Percentiles rank a stretch among this genome's conserved stretches.
These are phyloP conservation scores for Odocoileus hemionus DNA, from an alignment of 2,113 vertebrate species.

Conservation along the genomic window DNA sequence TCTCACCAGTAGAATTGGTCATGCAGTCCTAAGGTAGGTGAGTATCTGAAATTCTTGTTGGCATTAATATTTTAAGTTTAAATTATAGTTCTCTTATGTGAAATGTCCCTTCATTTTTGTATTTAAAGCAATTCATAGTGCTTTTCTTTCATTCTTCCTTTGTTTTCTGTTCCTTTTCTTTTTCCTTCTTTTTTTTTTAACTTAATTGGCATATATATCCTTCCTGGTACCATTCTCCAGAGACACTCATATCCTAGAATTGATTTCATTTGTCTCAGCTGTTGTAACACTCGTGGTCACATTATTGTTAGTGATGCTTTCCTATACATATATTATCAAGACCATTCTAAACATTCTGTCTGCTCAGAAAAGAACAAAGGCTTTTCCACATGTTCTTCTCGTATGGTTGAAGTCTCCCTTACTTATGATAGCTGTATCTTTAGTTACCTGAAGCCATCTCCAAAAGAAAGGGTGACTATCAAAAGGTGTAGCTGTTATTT, in stretches of 20 bases:
- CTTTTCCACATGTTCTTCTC: not conserved
- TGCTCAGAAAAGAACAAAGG: not conserved
- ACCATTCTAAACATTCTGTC: not conserved
- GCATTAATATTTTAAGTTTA: too few species aligned
- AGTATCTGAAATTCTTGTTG: too few species aligned
- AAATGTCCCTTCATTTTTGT: too few species aligned
- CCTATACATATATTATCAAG: not conserved
- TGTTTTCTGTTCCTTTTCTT: too few species aligned
- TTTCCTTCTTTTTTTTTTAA: too few species aligned
- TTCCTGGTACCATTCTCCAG: too few species aligned
- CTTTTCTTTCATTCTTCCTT: too few species aligned
- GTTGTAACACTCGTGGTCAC: not conserved
- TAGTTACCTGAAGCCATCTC: not conserved
- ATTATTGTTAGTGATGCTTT: not conserved
- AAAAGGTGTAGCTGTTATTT: not conserved
- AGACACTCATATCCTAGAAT: not conserved
- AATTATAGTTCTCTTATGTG: too few species aligned
- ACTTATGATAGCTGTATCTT: conserved; percentile 26
- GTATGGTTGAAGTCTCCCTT: not conserved
- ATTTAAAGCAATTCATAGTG: too few species aligned
- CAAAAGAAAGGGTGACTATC: not conserved
- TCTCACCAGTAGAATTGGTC: too few species aligned
- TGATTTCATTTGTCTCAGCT: not conserved
- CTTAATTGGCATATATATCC: too few species aligned
- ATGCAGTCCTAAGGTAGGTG: too few species aligned